Percentiles rank a stretch among this genome's conserved stretches.
phyloP scores from a whole-genome alignment of 2,888 invertebrate genomes.

The Coremacera marginata region DNA sequence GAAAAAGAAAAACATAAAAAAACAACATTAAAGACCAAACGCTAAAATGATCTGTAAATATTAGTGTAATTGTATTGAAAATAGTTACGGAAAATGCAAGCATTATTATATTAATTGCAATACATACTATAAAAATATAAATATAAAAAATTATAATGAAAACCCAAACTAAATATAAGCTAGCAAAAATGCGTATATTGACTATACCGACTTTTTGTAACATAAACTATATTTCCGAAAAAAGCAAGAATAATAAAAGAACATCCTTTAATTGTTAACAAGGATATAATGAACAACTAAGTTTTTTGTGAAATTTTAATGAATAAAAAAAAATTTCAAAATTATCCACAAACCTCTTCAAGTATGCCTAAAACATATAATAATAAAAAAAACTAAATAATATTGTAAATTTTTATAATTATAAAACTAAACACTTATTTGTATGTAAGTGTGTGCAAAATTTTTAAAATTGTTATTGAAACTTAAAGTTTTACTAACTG shows the following conservation, averaged over 20 bases:
- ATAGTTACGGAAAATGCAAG: neutral
- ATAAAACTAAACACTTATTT: slow-evolving; percentile 5
- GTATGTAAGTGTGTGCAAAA: slow-evolving; percentile 6
- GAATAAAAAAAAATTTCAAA: slow-evolving; percentile 9
- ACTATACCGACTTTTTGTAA: neutral
- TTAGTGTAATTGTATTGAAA: neutral
- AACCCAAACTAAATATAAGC: neutral
- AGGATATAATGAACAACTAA: neutral
- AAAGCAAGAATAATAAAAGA: neutral
- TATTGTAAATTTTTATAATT: slow-evolving; percentile 35
- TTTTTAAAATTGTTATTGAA: slow-evolving; percentile 25
- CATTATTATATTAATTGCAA: neutral
- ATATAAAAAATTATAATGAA: neutral
- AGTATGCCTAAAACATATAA: slow-evolving; percentile 34
- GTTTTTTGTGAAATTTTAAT: neutral
- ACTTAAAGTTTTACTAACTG: slow-evolving; percentile 1
- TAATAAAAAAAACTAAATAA: neutral
- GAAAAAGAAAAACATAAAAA: neutral
- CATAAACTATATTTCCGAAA: neutral
- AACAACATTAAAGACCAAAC: neutral
- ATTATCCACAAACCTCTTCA: slow-evolving; percentile 31
- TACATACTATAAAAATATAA: neutral
- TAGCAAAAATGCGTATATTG: neutral
- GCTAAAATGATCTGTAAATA: slow-evolving; percentile 12
- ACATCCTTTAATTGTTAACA: too few relatives aligned